Evolutionary conservation across 2,888 invertebrate genomes (phyloP).

Genomic region (Eristalis pertinax): DNA sequence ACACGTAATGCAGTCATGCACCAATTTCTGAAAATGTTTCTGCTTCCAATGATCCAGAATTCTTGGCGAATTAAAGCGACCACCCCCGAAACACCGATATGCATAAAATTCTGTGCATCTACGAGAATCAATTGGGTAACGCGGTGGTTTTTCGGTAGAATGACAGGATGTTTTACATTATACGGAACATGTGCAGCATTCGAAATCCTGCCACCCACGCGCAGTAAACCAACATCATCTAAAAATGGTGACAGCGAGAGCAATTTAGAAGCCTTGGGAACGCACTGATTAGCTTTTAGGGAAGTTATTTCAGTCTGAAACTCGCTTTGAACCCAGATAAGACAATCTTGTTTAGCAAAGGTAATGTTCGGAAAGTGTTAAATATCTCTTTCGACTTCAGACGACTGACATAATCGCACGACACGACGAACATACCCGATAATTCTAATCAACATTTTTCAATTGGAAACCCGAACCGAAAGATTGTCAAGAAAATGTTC

Average conservation of each 20-base stretch:
- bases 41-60: constrained; percentile 16
- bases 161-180: constrained; percentile 18
- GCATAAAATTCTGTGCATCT: constrained; percentile 13
- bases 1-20: constrained; percentile 31
- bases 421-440: constrained; percentile 24
- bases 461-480: background rate
- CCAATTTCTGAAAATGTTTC: constrained; percentile 36
- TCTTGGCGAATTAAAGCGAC: constrained; percentile 18
- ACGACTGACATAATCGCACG: background rate
- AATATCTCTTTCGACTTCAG: constrained; percentile 14
- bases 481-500: constrained; percentile 11
- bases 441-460: constrained; percentile 16
- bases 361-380: constrained; percentile 13
- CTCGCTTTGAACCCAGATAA: constrained; percentile 10
- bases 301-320: constrained; percentile 15
- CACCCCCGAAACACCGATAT: constrained; percentile 14
- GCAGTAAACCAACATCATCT: constrained; percentile 25
- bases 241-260: constrained; percentile 15
- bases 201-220: constrained; percentile 21
- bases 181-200: constrained; percentile 20
- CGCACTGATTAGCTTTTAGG: constrained; percentile 12
- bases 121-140: constrained; percentile 10
- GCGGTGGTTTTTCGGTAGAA: constrained; percentile 22
- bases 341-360: constrained; percentile 6
- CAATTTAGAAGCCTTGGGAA: constrained; percentile 17